Conservation (phyloP, 2,797 vertebrate species). For the Brachymystax lenok region DNA sequence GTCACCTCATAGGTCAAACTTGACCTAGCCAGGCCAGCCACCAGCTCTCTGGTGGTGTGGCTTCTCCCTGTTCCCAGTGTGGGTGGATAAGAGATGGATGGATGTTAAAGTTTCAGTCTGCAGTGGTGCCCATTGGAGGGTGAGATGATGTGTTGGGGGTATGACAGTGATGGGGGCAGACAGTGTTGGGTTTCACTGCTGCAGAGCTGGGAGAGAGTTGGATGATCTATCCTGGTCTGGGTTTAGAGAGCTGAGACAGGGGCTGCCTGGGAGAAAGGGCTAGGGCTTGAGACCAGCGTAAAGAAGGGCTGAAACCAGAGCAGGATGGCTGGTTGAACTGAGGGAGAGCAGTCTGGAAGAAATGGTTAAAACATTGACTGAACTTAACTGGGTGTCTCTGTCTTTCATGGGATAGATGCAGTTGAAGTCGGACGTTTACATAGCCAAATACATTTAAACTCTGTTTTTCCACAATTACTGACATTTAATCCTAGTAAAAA, state of each 20-base stretch:
- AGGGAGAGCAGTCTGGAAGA: background rate
- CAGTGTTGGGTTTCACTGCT: conserved; percentile 35
- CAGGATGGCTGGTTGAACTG: background rate
- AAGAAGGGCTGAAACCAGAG: background rate
- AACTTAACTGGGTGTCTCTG: background rate
- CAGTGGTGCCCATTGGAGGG: conserved; percentile 16
- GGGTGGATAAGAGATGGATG: conserved; percentile 5
- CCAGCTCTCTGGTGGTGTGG: background rate
- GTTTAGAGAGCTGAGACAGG: background rate
- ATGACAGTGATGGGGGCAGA: conserved; percentile 33
- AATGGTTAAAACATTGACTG: background rate
- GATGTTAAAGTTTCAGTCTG: conserved; percentile 14
- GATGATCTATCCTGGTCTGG: conserved; percentile 10
- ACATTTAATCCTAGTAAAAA: no score
- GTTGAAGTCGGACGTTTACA: no score
- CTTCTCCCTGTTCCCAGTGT: conserved; percentile 12
- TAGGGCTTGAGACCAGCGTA: no score
- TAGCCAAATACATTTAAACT: no score
- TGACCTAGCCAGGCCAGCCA: background rate
- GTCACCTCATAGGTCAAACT: background rate
- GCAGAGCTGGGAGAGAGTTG: conserved; percentile 19
- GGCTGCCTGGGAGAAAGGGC: background rate
- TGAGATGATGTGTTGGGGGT: conserved; percentile 21
- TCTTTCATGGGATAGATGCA: no score
- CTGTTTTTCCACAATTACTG: no score